Evolutionary conservation across 1,140 invertebrate species (phyloP).

Genomic region (Philopotamus ludificatus): DNA sequence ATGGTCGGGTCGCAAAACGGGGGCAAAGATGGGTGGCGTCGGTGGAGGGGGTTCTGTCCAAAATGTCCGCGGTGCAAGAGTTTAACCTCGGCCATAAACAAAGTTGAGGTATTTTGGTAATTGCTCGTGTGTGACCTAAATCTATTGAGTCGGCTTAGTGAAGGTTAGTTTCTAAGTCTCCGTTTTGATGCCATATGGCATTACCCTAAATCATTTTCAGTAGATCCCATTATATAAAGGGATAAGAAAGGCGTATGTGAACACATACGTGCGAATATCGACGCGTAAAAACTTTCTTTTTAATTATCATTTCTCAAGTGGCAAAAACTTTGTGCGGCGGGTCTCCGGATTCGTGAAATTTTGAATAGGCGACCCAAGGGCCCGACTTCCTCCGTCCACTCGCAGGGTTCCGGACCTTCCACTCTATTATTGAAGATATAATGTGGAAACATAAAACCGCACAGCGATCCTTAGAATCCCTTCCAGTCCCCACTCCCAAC

Average conservation of each 20-base stretch:
- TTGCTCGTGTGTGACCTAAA: neutral
- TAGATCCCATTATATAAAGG: neutral
- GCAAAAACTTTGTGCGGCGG: neutral
- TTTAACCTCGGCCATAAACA: neutral
- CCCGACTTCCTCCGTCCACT: conserved; percentile 16
- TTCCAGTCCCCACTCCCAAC: too few species aligned
- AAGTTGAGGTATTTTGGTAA: neutral
- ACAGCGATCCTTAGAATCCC: neutral
- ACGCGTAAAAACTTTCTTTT: too few species aligned
- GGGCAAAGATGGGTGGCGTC: neutral
- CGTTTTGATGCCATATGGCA: neutral
- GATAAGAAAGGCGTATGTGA: too few species aligned
- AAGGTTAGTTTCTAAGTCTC: neutral
- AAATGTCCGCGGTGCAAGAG: neutral
- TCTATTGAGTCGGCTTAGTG: neutral
- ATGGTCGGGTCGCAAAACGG: too few species aligned
- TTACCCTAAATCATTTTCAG: neutral
- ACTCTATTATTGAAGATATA: conserved; percentile 22
- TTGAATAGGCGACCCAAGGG: conserved; percentile 12
- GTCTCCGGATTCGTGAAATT: conserved; percentile 7
- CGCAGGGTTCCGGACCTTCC: conserved; percentile 12
- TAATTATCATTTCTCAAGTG: conserved; percentile 12
- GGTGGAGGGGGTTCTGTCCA: neutral
- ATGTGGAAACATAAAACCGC: conserved; percentile 7
- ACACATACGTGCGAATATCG: too few species aligned